Evolutionary conservation across 2,113 vertebrate species (phyloP), one percentile per base, ranked within the genome.

Genomic region (Myiozetetes cayanensis): DNA sequence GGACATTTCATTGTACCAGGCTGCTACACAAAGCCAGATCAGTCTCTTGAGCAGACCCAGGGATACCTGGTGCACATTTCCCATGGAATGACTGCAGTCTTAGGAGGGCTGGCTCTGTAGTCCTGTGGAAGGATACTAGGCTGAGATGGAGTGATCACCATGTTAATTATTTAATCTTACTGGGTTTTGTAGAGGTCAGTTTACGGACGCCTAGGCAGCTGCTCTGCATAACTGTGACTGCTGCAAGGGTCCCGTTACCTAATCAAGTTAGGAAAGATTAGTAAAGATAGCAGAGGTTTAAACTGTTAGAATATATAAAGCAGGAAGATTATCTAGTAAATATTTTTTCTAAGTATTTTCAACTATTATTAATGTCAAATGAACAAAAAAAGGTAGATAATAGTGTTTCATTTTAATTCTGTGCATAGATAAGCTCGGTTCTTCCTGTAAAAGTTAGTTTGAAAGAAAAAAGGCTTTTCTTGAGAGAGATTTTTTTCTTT

Each of bases 211-310:
- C 37, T 55, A 59, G 77, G 85, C 88, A 94, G 93, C 93, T 96
- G 88, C 73, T 91, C 85, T 93, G 76, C 47, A 30, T 86, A 92
- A 80, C 68, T 88, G 84, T 28, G 85, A 63, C 79, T 0, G 3
- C 75, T 76, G 63, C 0, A 0, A 59, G 59, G 44, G 71, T 83
- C 46, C 63, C 0, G 0, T 23, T 35, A 55, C 71, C 78, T 93
- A 88, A 93, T 95, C 61, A 14, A 81, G 90, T 91, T 95, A 85
- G 56, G 46, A 47, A 56, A 92, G 85, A 89, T 95, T 77, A 90
- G 68, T 46, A 81, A 30, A 73, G 81, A 89, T 85, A 76, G 77
- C 35, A 58, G 46, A 41, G 71, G 15, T 37, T 87, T 74, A 65
- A 93, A 75, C 56, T 74, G 41, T 33, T 74, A 31, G 31, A 55